These are phyloP conservation scores for Lytechinus pictus DNA, from an alignment of 35 echinoderm and acorn worm species.

Conservation along the genomic window DNA sequence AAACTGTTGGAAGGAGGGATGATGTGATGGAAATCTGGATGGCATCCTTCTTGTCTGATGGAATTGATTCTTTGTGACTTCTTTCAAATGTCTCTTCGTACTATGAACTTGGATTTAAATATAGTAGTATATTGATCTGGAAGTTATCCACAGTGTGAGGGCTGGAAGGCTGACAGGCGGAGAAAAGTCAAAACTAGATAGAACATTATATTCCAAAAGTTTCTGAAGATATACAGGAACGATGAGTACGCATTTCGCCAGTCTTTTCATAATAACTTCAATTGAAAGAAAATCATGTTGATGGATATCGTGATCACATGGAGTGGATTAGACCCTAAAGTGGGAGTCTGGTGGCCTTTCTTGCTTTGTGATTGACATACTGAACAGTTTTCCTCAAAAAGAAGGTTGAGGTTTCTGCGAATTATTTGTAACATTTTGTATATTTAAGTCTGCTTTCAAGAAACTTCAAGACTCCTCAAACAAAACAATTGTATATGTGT, in stretches of 20 bases:
- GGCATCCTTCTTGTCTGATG: background rate
- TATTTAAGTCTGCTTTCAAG: no score
- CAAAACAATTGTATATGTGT: background rate
- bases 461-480: no score
- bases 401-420: no score
- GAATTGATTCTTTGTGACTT: background rate
- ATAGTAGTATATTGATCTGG: background rate
- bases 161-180: background rate
- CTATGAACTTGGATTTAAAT: background rate
- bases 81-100: background rate
- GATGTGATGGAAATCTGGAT: background rate
- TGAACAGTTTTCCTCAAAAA: no score
- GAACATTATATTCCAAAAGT: background rate
- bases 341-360: no score
- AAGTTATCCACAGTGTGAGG: background rate
- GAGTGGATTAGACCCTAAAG: no score
- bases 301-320: no score
- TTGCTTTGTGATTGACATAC: no score
- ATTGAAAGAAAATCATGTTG: no score
- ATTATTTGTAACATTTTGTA: no score
- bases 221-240: background rate
- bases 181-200: background rate
- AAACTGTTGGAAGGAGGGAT: constrained; percentile 1
- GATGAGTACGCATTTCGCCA: no score
- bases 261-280: no score